Conservation (phyloP, 2,113 vertebrate species). For the Caranx melampygus region DNA sequence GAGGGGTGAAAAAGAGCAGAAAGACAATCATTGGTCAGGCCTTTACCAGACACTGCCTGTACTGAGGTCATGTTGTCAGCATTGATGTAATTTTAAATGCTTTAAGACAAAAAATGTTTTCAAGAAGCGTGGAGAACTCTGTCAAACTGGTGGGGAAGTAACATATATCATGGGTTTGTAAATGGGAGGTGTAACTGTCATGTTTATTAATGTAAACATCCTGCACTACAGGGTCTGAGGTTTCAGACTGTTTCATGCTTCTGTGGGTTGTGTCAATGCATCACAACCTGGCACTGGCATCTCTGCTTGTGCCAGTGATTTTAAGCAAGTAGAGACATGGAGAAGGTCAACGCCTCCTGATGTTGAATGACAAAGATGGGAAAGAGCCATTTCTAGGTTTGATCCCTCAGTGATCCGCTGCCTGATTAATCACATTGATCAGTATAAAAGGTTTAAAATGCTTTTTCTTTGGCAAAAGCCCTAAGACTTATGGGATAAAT, state of each 20-base stretch:
- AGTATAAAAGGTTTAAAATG: constrained; percentile 6
- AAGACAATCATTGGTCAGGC: too few species aligned
- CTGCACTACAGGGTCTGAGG: not conserved
- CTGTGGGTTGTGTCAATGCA: constrained; percentile 4
- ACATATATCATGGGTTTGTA: too few species aligned
- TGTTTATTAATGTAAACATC: too few species aligned
- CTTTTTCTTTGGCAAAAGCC: constrained; percentile 8
- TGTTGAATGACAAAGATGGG: not conserved
- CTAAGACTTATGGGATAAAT: constrained; percentile 9
- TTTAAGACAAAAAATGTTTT: too few species aligned
- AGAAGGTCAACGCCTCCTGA: not conserved
- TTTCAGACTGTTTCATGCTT: constrained; percentile 2
- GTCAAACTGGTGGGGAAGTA: too few species aligned
- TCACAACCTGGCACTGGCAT: constrained; percentile 5
- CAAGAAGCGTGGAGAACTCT: too few species aligned
- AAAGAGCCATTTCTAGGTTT: not conserved
- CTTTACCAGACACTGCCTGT: too few species aligned
- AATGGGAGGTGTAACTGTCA: too few species aligned
- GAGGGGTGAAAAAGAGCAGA: too few species aligned
- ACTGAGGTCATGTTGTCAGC: too few species aligned
- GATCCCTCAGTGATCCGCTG: constrained; percentile 24
- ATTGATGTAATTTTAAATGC: too few species aligned
- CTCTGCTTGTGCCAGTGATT: constrained; percentile 7
- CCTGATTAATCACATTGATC: constrained; percentile 28
- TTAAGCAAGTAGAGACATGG: constrained; percentile 1